These are phyloP conservation scores for Thamnophis elegans DNA, from an alignment of 2,797 vertebrate genomes.

Conservation along the genomic window DNA sequence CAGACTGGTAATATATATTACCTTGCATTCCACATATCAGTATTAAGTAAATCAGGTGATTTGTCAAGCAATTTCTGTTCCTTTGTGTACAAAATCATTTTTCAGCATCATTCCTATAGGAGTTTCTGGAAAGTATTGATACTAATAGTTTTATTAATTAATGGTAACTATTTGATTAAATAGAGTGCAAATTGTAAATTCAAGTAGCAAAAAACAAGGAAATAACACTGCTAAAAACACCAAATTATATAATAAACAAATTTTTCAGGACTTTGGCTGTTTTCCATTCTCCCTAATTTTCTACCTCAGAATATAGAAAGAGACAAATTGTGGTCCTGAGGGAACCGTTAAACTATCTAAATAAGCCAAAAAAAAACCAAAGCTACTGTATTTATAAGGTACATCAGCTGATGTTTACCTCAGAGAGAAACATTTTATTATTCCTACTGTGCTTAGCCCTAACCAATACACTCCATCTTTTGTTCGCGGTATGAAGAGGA, in stretches of 20 bases:
- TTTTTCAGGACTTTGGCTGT: not conserved
- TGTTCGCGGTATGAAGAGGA: constrained; percentile 35
- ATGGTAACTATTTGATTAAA: not conserved
- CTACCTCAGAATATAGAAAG: not conserved
- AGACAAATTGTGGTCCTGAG: not conserved
- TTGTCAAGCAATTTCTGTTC: not conserved
- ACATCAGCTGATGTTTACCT: constrained; percentile 54
- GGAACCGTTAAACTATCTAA: constrained; percentile 1
- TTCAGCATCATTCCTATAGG: not conserved
- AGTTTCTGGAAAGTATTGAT: not conserved
- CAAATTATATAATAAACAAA: not conserved
- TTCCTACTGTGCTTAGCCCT: constrained; percentile 36
- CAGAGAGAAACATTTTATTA: not conserved
- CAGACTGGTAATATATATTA: not conserved
- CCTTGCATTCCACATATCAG: not conserved
- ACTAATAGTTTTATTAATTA: not conserved
- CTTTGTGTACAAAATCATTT: not conserved
- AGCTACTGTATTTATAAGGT: not conserved
- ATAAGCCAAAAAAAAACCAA: not conserved
- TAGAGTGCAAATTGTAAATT: not conserved
- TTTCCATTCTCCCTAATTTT: not conserved
- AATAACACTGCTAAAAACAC: not conserved
- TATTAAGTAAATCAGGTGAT: not conserved
- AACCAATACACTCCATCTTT: constrained; percentile 7
- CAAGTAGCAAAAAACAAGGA: not conserved